Percentiles rank a stretch among this genome's conserved stretches.
Conservation (phyloP, 2,113 vertebrate species). For the Etheostoma spectabile region DNA sequence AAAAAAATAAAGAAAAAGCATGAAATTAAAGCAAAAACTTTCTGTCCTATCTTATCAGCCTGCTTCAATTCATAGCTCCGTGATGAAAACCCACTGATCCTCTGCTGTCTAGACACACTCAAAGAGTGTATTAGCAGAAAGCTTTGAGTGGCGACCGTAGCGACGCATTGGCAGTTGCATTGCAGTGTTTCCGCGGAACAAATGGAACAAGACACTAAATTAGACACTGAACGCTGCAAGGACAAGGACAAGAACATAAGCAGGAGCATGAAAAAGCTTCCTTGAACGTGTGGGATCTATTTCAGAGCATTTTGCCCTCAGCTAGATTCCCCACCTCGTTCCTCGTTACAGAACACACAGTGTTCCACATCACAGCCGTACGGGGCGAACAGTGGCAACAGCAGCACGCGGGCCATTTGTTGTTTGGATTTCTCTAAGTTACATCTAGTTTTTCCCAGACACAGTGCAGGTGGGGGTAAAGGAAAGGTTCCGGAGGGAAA, state of each 20-base stretch:
- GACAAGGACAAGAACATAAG: conserved; percentile 16
- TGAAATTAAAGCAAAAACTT: neutral
- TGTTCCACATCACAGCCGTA: neutral
- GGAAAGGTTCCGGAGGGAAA: conserved; percentile 13
- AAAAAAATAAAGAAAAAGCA: neutral
- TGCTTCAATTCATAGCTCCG: neutral
- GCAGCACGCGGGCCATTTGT: conserved; percentile 18
- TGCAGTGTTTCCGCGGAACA: conserved; percentile 9
- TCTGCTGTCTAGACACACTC: neutral
- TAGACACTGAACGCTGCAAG: neutral
- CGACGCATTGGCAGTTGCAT: neutral
- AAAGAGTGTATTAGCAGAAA: neutral
- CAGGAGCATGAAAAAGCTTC: conserved; percentile 11
- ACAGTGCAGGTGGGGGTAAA: neutral
- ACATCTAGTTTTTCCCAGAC: neutral
- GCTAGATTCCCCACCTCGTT: conserved; percentile 21
- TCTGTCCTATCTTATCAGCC: neutral
- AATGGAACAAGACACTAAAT: conserved; percentile 23
- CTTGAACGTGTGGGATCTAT: neutral
- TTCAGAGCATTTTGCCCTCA: conserved; percentile 7
- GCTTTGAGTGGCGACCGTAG: neutral
- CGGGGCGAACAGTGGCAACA: too few relatives aligned
- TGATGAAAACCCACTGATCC: neutral
- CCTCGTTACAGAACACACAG: neutral
- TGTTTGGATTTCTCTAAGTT: conserved; percentile 21